Evolutionary conservation across 2,888 invertebrate genomes (phyloP).

Genomic region (Heliconius sara): DNA sequence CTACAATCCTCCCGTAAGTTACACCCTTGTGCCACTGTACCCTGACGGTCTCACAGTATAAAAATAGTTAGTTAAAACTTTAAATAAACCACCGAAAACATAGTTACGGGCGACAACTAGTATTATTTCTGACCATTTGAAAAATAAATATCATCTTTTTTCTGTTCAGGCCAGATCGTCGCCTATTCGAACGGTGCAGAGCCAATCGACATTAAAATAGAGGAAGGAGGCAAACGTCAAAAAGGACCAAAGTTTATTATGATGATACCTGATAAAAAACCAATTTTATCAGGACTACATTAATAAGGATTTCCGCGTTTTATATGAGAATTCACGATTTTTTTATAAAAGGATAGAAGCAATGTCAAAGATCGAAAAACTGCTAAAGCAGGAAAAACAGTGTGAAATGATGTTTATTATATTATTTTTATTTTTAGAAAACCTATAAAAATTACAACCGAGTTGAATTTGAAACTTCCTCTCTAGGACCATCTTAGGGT

Average conservation of each 20-base stretch:
- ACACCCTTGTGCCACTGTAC: background rate
- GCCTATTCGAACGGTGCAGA: conserved; percentile 41
- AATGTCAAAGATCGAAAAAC: no score
- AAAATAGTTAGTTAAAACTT: background rate
- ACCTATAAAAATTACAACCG: no score
- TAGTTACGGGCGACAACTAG: background rate
- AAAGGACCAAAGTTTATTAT: conserved; percentile 44
- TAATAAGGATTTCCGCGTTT: background rate
- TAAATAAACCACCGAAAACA: background rate
- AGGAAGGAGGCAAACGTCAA: conserved; percentile 40
- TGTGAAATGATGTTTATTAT: no score
- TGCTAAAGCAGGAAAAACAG: no score
- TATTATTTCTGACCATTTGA: background rate
- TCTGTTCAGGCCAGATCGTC: conserved; percentile 22
- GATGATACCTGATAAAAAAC: conserved; percentile 55
- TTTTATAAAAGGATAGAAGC: background rate
- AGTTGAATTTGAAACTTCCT: no score
- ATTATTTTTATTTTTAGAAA: no score
- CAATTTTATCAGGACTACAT: conserved; percentile 47
- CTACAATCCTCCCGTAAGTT: no score
- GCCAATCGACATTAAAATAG: conserved; percentile 55
- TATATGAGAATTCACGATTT: background rate
- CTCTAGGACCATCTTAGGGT: no score
- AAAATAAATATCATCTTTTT: background rate
- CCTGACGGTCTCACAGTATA: background rate